A percentile compares a stretch with the other conserved stretches of the same genome.
phyloP scores from a whole-genome alignment of 2,888 invertebrate genomes.

The Lycaena phlaeas region DNA sequence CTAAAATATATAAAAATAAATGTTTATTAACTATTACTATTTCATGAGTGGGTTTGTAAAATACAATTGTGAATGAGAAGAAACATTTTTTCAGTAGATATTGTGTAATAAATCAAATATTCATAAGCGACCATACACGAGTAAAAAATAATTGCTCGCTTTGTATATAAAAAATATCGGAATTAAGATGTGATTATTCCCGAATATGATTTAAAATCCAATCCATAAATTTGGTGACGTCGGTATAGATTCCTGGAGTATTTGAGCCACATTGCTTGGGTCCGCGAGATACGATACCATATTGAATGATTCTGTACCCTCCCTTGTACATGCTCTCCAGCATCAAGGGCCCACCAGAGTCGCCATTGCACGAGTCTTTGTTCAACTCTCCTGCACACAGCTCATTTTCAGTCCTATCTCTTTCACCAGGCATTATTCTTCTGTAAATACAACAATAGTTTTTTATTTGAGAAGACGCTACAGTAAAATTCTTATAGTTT shows the following conservation, averaged over 20 bases:
- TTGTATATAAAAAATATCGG: too few species aligned
- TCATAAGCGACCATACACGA: too few species aligned
- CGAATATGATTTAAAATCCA: conserved; percentile 44
- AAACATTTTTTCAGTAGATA: too few species aligned
- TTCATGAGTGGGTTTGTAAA: too few species aligned
- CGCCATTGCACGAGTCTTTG: conserved; percentile 75
- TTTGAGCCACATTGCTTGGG: conserved; percentile 30
- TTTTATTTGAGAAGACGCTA: background rate
- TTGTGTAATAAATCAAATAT: too few species aligned
- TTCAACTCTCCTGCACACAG: conserved; percentile 47
- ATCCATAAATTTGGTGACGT: conserved; percentile 40
- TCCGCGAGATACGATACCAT: conserved; percentile 30
- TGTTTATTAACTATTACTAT: too few species aligned
- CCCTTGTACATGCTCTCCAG: conserved; percentile 17
- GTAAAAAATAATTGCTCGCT: too few species aligned
- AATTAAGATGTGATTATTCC: conserved; percentile 16
- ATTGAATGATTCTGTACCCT: conserved; percentile 23
- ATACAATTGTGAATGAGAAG: too few species aligned
- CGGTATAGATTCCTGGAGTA: conserved; percentile 53
- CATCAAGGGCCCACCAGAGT: conserved; percentile 78
- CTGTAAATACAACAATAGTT: background rate
- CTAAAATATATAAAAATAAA: too few species aligned
- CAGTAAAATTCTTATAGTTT: too few species aligned
- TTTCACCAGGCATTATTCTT: background rate
- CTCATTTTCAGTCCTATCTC: conserved; percentile 13